Percentiles rank a stretch among this genome's conserved stretches.
These are phyloP conservation scores for Eugnorisma glareosa DNA, from an alignment of 2,888 invertebrate genomes.

Conservation along the genomic window DNA sequence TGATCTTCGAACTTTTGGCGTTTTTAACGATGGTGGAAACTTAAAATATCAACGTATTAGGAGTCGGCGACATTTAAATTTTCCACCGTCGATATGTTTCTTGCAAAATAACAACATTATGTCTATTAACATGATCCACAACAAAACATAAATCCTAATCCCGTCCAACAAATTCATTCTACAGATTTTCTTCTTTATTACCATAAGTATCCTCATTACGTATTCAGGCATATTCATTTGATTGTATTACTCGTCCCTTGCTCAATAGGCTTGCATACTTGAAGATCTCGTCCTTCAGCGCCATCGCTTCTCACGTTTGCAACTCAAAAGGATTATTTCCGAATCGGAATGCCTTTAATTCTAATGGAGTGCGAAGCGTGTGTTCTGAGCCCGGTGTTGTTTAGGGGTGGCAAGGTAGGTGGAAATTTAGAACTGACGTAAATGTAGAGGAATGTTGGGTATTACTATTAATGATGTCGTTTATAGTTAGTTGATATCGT, in stretches of 20 bases:
- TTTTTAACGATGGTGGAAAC: no score
- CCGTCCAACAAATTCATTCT: slow-evolving; percentile 40
- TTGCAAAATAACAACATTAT: neutral
- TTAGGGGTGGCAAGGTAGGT: slow-evolving; percentile 55
- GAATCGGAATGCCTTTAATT: slow-evolving; percentile 72
- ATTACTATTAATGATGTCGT: slow-evolving; percentile 25
- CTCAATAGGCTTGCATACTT: slow-evolving; percentile 56
- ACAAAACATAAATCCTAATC: slow-evolving; percentile 32
- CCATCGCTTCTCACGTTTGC: slow-evolving; percentile 65
- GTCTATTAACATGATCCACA: slow-evolving; percentile 12
- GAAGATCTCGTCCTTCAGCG: slow-evolving; percentile 63
- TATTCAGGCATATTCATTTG: slow-evolving; percentile 57
- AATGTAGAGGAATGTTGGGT: slow-evolving; percentile 18
- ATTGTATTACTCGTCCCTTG: slow-evolving; percentile 56
- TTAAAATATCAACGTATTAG: neutral
- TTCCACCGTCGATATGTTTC: neutral
- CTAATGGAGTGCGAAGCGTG: slow-evolving; percentile 73
- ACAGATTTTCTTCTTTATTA: slow-evolving; percentile 45
- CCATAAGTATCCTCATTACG: slow-evolving; percentile 45
- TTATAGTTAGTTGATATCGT: slow-evolving; percentile 16
- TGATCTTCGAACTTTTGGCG: neutral
- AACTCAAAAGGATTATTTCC: slow-evolving; percentile 72
- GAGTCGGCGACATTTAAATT: neutral
- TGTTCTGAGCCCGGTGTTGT: slow-evolving; percentile 57
- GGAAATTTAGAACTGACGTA: slow-evolving; percentile 1